Evolutionary conservation across 1,140 invertebrate species (phyloP), one percentile per base, ranked within the genome.

Genomic region (Drosophila lacertosa): DNA sequence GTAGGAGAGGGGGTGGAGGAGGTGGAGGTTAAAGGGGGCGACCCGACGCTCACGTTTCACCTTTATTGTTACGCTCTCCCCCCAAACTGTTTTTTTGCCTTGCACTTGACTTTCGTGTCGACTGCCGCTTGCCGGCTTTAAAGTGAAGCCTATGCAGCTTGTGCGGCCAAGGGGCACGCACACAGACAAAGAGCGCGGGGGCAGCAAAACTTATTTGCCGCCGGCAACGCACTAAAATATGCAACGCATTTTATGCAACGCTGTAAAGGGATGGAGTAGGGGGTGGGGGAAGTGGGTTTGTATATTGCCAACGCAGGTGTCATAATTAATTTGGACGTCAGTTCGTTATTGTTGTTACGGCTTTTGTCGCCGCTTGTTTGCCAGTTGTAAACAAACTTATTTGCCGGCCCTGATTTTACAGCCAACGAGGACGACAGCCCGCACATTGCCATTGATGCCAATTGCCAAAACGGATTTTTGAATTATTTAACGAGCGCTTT

Each of bases 291-390:
- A 26, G 20, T 0, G 16, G 7, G 11, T 6, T 42, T 42, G 44
- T 18, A 42, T 15, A 24, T 20, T 29, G 32, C 33, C 16, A 65
- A 60, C 50, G 44, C 50, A 75, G 75, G 63, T 83, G 80, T 75
- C 75, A 84, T 84, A 75, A 84, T 83, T 79, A 84, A 84, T 83
- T 84, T 83, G 33, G 44, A 44, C 54, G 63, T 29, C 75, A 75
- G 77, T 72, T 83, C 79, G 80, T 64, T 63, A 53, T 71, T 69
- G 60, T 71, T 69, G 68, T 60, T 60, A 50, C 50, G 45, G 54
- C 47, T 67, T 59, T 67, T 59, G 62, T 40, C 45, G 54, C 40
- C 16, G 50, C 72, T 71, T 75, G 63, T 70, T 69, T 69, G 60
- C 18, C 39, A 18, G 51, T 69, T 68, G 59, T 73, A 64, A 73